These are phyloP conservation scores for Phyllotreta striolata DNA, from an alignment of 2,888 invertebrate genomes.

Conservation along the genomic window DNA sequence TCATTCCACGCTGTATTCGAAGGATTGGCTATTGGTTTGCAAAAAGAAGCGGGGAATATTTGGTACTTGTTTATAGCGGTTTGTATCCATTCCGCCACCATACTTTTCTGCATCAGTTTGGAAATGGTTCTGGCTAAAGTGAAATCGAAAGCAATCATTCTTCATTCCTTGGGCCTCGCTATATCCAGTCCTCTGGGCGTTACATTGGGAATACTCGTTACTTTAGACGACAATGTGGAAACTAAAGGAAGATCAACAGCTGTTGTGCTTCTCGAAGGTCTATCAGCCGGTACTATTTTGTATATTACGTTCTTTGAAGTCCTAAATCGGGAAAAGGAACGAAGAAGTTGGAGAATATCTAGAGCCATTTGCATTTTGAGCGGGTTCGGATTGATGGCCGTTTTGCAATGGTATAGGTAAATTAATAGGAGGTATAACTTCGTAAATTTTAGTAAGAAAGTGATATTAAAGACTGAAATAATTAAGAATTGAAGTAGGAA, in stretches of 20 bases:
- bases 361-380: conserved; percentile 57
- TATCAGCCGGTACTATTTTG: conserved; percentile 64
- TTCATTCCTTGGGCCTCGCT: conserved; percentile 62
- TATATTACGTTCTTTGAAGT: conserved; percentile 66
- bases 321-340: conserved; percentile 60
- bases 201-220: conserved; percentile 60
- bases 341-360: conserved; percentile 55
- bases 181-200: conserved; percentile 64
- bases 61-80: conserved; percentile 66
- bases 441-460: conserved; percentile 12
- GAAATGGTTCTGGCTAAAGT: conserved; percentile 63
- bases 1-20: conserved; percentile 66
- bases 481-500: neutral
- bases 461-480: neutral
- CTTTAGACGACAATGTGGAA: conserved; percentile 56
- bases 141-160: conserved; percentile 55
- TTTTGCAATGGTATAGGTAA: conserved; percentile 45
- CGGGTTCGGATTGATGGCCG: conserved; percentile 59
- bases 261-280: conserved; percentile 60
- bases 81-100: conserved; percentile 64
- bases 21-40: conserved; percentile 65
- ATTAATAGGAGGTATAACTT: conserved; percentile 37
- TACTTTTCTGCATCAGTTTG: conserved; percentile 65
- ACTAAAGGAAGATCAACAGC: conserved; percentile 58
- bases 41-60: conserved; percentile 59